Evolutionary conservation across 2,113 vertebrate species (phyloP), one percentile per base, ranked within the genome.

Genomic region (Bucco capensis): DNA sequence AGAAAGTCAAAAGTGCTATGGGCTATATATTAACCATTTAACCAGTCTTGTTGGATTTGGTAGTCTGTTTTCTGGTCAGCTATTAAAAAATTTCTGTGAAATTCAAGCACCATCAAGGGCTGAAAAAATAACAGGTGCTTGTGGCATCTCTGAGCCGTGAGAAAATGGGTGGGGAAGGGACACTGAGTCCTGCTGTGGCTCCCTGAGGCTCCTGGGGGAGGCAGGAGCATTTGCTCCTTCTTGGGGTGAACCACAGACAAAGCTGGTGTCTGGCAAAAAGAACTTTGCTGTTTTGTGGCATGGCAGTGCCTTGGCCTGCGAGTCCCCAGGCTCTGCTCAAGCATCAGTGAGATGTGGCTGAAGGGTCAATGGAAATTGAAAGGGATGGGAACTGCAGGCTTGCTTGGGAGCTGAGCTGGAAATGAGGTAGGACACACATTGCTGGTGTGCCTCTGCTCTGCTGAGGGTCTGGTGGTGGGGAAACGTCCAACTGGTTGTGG

Each of bases 141-240:
- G 1, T 4, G 27, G 40, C 35, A 13, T 58, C 42, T 54, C 50
- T 6, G 66, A 53, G 30, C 5, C 2, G 0, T 14, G 21, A 72
- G 35, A 19, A n/a, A 19, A 25, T 0, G 1, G 33, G 8, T 10
- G 25, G 46, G 33, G 27, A 83, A 80, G 64, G 27, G 21, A 13
- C 0, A 1, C 24, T 0, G 0, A 8, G 30, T 27, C 44, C 33
- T 0, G 0, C 47, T 19, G 51, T 4, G 19, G 9, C 21, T 74
- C 22, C 19, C 33, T 30, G 65, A 6, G 42, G 42, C 24, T 88
- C 7, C 21, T 2, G 33, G 70, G 14, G 14, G 19, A 51, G 73
- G 73, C 23, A 10, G 70, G n/a, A 84, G 12, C 0, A 1, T 72
- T 60, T 58, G 12, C 14, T 71, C 12, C 30, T 54, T 24, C 9